Conservation (phyloP, 2,888 invertebrate species). For the Watsonalla binaria region DNA sequence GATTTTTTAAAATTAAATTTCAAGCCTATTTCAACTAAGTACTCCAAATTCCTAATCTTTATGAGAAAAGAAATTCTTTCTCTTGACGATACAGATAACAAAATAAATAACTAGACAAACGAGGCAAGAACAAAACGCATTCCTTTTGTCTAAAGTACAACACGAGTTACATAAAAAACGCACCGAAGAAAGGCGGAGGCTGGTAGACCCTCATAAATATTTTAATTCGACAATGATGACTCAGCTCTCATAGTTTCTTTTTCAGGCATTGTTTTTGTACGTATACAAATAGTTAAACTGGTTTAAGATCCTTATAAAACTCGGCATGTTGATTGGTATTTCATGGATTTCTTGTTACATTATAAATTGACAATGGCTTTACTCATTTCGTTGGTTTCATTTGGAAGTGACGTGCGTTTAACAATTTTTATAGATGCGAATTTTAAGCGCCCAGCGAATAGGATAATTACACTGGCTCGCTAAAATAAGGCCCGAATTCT, state of each 20-base stretch:
- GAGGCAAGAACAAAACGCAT: background rate
- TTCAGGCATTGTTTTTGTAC: conserved; percentile 25
- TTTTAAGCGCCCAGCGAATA: too few relatives aligned
- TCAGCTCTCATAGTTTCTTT: conserved; percentile 30
- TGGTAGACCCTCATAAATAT: conserved; percentile 44
- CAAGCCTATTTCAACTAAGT: too few relatives aligned
- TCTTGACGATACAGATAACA: conserved; percentile 13
- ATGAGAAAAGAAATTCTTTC: background rate
- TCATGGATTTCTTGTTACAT: background rate
- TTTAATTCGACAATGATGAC: conserved; percentile 52
- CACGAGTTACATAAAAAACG: conserved; percentile 8
- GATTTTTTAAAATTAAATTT: background rate
- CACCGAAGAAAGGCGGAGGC: conserved; percentile 11
- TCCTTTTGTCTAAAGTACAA: background rate
- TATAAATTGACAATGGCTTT: too few relatives aligned
- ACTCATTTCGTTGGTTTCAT: too few relatives aligned
- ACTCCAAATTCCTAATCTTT: background rate
- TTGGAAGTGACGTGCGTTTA: too few relatives aligned
- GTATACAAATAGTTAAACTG: background rate
- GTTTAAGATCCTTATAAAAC: background rate
- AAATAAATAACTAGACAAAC: background rate
- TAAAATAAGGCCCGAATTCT: too few relatives aligned
- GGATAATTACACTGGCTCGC: too few relatives aligned
- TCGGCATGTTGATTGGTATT: background rate
- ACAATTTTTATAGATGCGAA: too few relatives aligned